These are phyloP conservation scores for Caenorhabditis inopinata DNA, from an alignment of 1,140 invertebrate species.

Conservation along the genomic window DNA sequence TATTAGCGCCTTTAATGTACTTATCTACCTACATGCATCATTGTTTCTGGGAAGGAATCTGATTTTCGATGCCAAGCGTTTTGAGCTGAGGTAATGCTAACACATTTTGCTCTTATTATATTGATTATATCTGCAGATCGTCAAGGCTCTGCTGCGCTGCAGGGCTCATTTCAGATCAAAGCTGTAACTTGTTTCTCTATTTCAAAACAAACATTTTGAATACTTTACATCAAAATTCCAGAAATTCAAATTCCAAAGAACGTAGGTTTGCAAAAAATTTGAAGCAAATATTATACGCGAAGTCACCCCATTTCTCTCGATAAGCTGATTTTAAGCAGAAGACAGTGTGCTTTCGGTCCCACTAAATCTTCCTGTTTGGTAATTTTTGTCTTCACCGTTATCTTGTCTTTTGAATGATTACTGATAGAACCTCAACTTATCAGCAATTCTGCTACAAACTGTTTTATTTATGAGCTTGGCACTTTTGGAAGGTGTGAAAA, in stretches of 20 bases:
- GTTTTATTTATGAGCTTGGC: conserved; percentile 4
- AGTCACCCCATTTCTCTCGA: conserved; percentile 1
- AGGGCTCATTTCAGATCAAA: too few relatives aligned
- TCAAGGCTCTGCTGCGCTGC: too few relatives aligned
- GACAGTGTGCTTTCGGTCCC: background rate
- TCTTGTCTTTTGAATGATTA: background rate
- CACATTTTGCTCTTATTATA: too few relatives aligned
- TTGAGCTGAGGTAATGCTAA: too few relatives aligned
- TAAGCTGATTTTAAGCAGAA: background rate
- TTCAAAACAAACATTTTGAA: too few relatives aligned
- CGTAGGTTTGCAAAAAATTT: background rate
- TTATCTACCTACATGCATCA: background rate
- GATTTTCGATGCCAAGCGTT: too few relatives aligned
- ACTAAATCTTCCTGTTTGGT: background rate
- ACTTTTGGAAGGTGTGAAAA: background rate
- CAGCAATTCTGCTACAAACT: background rate
- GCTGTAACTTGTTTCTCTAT: too few relatives aligned
- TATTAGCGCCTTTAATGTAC: background rate
- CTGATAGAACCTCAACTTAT: background rate
- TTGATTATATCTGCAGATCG: too few relatives aligned
- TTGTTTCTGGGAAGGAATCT: background rate
- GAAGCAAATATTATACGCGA: background rate
- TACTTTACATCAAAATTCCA: too few relatives aligned
- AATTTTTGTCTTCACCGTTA: background rate
- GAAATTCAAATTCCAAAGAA: too few relatives aligned